A percentile compares a stretch with the other conserved stretches of the same genome.
Evolutionary conservation across 2,888 invertebrate species (phyloP).

Genomic region (Phengaris alcon): DNA sequence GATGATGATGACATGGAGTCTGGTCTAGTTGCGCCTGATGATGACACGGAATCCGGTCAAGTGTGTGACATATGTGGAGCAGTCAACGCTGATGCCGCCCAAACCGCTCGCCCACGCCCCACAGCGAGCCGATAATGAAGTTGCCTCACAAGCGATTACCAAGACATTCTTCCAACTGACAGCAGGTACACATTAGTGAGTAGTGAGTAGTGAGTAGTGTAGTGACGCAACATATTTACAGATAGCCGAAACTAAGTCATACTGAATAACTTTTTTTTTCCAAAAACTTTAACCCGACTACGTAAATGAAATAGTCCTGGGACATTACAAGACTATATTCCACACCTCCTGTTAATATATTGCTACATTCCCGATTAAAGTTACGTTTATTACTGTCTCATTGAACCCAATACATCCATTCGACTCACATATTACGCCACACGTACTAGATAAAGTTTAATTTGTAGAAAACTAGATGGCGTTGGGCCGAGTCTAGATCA

Average conservation of each 20-base stretch:
- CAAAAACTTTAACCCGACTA: too few species aligned
- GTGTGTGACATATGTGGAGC: slow-evolving; percentile 21
- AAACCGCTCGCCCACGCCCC: slow-evolving; percentile 11
- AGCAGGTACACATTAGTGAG: neutral
- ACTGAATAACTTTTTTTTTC: neutral
- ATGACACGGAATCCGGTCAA: slow-evolving; percentile 14
- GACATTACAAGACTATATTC: too few species aligned
- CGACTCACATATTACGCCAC: too few species aligned
- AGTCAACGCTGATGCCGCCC: neutral
- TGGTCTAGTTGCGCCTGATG: neutral
- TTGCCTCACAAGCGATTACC: slow-evolving; percentile 2
- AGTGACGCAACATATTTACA: neutral
- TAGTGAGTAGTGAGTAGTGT: too few species aligned
- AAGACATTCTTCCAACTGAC: neutral
- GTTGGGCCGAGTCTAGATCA: too few species aligned
- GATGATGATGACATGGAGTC: neutral
- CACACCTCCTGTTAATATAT: too few species aligned
- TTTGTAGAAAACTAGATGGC: too few species aligned
- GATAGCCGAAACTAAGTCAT: neutral
- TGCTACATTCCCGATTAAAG: too few species aligned
- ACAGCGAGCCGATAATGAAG: neutral
- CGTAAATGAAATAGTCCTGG: too few species aligned
- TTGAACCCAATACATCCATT: too few species aligned
- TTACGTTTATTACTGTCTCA: too few species aligned
- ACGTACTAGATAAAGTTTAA: too few species aligned